These are phyloP conservation scores for Meda fulgida DNA, from an alignment of 2,797 vertebrate species.

Conservation along the genomic window DNA sequence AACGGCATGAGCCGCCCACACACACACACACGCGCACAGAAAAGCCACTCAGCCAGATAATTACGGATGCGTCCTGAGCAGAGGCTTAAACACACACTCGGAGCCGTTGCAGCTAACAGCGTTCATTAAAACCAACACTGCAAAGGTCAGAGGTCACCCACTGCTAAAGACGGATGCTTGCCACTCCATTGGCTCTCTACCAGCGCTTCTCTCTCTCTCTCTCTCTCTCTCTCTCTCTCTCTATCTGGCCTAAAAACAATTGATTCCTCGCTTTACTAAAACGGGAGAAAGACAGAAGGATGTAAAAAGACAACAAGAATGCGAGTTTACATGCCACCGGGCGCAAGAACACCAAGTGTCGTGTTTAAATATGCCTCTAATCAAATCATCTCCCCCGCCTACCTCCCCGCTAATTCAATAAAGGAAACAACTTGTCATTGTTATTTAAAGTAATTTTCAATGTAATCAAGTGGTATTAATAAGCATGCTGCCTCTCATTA, in stretches of 20 bases:
- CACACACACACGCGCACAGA: conserved; percentile 35
- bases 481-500: conserved; percentile 81
- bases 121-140: conserved; percentile 78
- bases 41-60: conserved; percentile 62
- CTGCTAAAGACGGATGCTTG: conserved; percentile 48
- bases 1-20: conserved; percentile 39
- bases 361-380: conserved; percentile 61
- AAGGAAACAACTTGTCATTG: conserved; percentile 67
- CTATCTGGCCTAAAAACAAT: conserved; percentile 12
- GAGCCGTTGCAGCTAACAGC: conserved; percentile 71
- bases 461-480: conserved; percentile 80
- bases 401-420: conserved; percentile 69
- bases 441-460: conserved; percentile 66
- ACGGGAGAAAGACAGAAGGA: neutral
- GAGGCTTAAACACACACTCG: conserved; percentile 61
- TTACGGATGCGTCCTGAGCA: conserved; percentile 56
- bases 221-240: neutral
- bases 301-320: neutral
- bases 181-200: conserved; percentile 42
- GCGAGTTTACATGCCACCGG: conserved; percentile 7
- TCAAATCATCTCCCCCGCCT: conserved; percentile 67
- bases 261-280: neutral
- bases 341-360: neutral
- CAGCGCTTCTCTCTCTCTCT: neutral
- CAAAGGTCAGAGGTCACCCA: conserved; percentile 74